Evolutionary conservation across 2,113 vertebrate species (phyloP).

Genomic region (Struthidea cinerea): DNA sequence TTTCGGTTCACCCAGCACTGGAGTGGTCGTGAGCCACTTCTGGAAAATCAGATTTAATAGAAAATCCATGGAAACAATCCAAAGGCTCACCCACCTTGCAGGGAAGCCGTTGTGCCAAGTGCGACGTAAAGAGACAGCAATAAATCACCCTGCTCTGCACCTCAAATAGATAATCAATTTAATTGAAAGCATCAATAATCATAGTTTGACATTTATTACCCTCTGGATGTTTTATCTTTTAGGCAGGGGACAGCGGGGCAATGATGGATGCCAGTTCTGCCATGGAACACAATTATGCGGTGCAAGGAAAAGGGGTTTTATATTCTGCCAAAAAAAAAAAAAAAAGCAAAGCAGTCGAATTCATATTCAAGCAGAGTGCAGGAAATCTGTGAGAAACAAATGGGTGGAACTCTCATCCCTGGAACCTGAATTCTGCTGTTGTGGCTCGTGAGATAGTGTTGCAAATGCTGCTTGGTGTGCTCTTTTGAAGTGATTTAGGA

Average conservation of each 20-base stretch:
- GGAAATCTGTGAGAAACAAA: conserved; percentile 50
- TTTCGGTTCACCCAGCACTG: background rate
- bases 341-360: background rate
- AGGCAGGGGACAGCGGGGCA: conserved; percentile 81
- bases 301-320: conserved; percentile 63
- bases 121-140: conserved; percentile 64
- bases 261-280: conserved; percentile 87
- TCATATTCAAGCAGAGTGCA: conserved; percentile 61
- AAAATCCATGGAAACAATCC: conserved; percentile 48
- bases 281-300: conserved; percentile 77
- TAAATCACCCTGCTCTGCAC: conserved; percentile 73
- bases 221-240: conserved; percentile 88
- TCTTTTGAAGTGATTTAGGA: background rate
- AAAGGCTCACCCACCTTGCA: conserved; percentile 67
- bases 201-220: conserved; percentile 90
- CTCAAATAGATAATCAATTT: conserved; percentile 92
- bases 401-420: background rate
- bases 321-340: background rate
- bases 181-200: conserved; percentile 92
- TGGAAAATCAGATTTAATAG: conserved; percentile 43
- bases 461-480: background rate
- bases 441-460: background rate
- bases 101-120: conserved; percentile 53
- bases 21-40: background rate
- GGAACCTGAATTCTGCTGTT: background rate